These are phyloP conservation scores for Cinara cedri DNA, from an alignment of 2,888 invertebrate species.

Conservation along the genomic window DNA sequence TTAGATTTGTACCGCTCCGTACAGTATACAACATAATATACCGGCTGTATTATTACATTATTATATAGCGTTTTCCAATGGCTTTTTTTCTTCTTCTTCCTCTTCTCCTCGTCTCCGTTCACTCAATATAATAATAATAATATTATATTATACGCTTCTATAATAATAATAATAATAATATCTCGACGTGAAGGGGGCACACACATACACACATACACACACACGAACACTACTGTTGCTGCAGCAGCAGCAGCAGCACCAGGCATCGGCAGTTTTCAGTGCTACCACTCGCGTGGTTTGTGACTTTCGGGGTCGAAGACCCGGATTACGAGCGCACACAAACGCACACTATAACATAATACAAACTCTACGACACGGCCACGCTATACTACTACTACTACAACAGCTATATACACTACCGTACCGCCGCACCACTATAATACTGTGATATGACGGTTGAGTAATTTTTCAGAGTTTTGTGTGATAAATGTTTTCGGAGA, in stretches of 20 bases:
- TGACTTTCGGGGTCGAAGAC: constrained; percentile 57
- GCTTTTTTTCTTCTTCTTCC: constrained; percentile 20
- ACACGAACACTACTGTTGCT: no score
- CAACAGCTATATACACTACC: no score
- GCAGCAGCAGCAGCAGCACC: no score
- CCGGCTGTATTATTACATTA: no score
- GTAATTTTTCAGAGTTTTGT: constrained; percentile 51
- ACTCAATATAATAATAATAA: no score
- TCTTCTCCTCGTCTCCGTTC: neutral
- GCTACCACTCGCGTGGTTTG: constrained; percentile 56
- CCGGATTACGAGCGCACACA: constrained; percentile 49
- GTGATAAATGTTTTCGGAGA: constrained; percentile 45
- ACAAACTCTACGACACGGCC: no score
- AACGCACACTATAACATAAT: constrained; percentile 14
- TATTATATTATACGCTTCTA: no score
- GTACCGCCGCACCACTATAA: no score
- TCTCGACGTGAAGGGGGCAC: constrained; percentile 47
- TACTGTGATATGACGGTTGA: constrained; percentile 54
- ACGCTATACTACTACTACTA: no score
- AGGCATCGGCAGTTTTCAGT: constrained; percentile 43
- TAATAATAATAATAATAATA: no score
- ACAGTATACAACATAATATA: constrained; percentile 40
- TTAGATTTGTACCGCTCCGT: constrained; percentile 34
- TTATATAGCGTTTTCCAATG: constrained; percentile 37
- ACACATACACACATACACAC: neutral